Percentiles rank a stretch among this genome's conserved stretches.
These are phyloP conservation scores for Pseudorectes ferrugineus DNA, from an alignment of 2,113 vertebrate species.

Conservation along the genomic window DNA sequence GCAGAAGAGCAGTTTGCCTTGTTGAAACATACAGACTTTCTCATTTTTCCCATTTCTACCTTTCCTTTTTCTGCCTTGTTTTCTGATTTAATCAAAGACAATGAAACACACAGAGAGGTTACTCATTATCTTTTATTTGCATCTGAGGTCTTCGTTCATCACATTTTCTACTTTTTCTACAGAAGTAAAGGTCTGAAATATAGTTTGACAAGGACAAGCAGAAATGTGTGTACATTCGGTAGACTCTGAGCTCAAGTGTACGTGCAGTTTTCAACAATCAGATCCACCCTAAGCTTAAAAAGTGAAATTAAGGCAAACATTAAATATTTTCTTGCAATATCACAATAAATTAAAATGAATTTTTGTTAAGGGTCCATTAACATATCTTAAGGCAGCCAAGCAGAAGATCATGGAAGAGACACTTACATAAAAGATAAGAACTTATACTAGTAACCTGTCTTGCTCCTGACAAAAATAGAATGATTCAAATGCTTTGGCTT, in stretches of 20 bases:
- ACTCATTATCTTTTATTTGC: not conserved
- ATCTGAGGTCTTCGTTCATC: not conserved
- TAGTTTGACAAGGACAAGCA: not conserved
- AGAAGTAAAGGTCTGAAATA: not conserved
- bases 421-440: not conserved
- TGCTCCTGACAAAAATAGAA: not conserved
- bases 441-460: not conserved
- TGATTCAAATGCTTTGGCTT: not conserved
- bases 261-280: not conserved
- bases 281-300: not conserved
- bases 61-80: not conserved
- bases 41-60: not conserved
- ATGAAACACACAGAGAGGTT: not conserved
- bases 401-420: not conserved
- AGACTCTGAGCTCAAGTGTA: not conserved
- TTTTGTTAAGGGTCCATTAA: not conserved
- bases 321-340: not conserved
- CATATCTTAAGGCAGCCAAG: rapidly evolving
- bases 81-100: not conserved
- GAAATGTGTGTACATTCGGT: not conserved
- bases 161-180: not conserved
- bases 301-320: not conserved
- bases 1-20: not conserved
- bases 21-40: not conserved
- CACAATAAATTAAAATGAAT: not conserved